Base-by-base conservation (phyloP, 2,113 vertebrate genomes). In the Tetrax tetrax region DNA sequence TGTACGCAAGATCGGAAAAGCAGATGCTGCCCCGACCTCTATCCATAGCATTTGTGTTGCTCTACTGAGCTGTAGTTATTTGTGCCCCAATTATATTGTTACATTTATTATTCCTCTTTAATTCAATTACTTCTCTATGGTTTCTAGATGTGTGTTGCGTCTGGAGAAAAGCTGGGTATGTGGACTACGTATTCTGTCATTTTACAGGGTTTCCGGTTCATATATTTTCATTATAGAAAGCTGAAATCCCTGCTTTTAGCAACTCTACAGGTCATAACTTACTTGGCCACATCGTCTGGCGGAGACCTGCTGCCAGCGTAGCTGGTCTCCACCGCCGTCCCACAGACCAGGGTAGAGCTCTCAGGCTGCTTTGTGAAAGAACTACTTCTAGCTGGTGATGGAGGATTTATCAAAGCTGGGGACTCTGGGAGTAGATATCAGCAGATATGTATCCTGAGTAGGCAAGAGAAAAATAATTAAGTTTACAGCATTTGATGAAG, bases 1-100 rank as follows among this genome's bases (percentile, higher is more conserved):
- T 35, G 70, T 0, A 9, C 2, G 79, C 63, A 33, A 3, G 18
- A 83, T 5, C 45, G 29, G 71, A 54, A 77, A 38, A 92, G 88
- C 93, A 96, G 96, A 87, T 90, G 93, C 93, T 96, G 85, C 47
- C 68, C 93, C 56, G 75, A 60, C 75, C 82, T 64, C 93, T 16
- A 7, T 5, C 27, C 59, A 0, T 4, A 47, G 37, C 37, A 11
- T 64, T 86, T 29, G 48, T 86, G 90, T 90, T 86, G 82, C 75
- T 94, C 45, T 70, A 27, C 81, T 90, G 91, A 2, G 69, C 12
- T 37, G 29, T 50, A 41, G 83, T 41, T 14, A 6, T 64, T 10
- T 35, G 59, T 88, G 56, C 54, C 83, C 54, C 90, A 48, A 9
- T 83, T 85, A 23, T 28, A 4, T 5, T 4, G 50, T 28, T 80